Base-by-base conservation (phyloP, 2,113 vertebrate species). In the Sinocyclocheilus rhinocerous region DNA sequence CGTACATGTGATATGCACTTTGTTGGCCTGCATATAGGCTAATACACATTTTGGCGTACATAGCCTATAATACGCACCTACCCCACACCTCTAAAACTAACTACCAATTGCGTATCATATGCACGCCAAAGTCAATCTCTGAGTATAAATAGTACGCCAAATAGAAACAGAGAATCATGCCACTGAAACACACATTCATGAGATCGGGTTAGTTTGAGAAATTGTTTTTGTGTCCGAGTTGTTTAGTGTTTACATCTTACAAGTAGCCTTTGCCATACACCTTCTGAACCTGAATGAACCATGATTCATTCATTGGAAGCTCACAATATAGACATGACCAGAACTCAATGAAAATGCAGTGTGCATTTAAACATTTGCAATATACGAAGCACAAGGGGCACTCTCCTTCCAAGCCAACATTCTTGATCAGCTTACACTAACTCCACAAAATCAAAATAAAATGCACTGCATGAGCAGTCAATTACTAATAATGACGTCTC, bases 401-500 rank as follows among this genome's bases (percentile, higher is more conserved):
- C 75, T 22, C 29, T 77, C 33, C 22, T 18, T 82, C 11, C 15
- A 59, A 79, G 39, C 15, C 67, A 50, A 20, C 22, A 50, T 81
- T 86, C 48, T 61, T 84, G 24, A 42, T 65, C 39, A 63, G 36
- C 59, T 63, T 63, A 65, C 48, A 55, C 22, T 69, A 67, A 50
- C 39, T 39, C 69, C 9, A 24, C 69, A 82, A 73, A 83, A 78
- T 57, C 22, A 12, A 85, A 83, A 86, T 84, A 59, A 82, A 85
- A 80, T 72, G 9, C 77, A 39, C 70, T 16, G 29, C 76, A 76
- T 73, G 61, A 82, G 70, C 83, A 83, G 85, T 85, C 79, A 88
- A 85, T 90, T 87, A 88, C 70, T 76, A 87, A 83, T 90, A 88
- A 87, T 85, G 83, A 55, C 87, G 82, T 85, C 83, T 88, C 67